Evolutionary conservation across 1,140 invertebrate species (phyloP).

Genomic region (Drosophila jambulina): DNA sequence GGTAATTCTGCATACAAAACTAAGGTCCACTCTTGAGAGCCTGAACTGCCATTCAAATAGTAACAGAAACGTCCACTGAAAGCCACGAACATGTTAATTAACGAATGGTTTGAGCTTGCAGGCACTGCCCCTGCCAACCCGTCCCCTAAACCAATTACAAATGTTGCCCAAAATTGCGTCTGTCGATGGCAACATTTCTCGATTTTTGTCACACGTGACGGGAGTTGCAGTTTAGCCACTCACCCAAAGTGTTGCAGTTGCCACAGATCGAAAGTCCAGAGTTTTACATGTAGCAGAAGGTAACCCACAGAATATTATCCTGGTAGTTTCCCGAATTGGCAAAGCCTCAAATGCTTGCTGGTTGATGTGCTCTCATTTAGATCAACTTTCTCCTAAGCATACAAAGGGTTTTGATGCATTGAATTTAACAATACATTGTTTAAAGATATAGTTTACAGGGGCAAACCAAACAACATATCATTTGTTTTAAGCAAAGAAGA

Average conservation of each 20-base stretch:
- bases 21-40: conserved; percentile 17
- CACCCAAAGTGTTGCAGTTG: conserved; percentile 43
- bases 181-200: conserved; percentile 60
- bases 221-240: conserved; percentile 4
- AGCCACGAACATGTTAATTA: conserved; percentile 69
- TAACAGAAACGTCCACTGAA: neutral
- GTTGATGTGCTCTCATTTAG: neutral
- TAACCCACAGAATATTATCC: conserved; percentile 21
- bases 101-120: conserved; percentile 25
- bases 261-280: conserved; percentile 59
- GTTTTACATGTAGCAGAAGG: conserved; percentile 7
- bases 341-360: neutral
- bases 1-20: neutral
- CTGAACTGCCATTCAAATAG: conserved; percentile 7
- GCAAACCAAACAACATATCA: neutral
- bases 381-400: neutral
- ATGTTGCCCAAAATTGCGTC: conserved; percentile 57
- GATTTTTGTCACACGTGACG: conserved; percentile 64
- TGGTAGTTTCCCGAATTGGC: conserved; percentile 7
- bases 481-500: neutral
- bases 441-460: no score
- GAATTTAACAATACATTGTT: neutral
- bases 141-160: conserved; percentile 68
- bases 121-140: conserved; percentile 13
- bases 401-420: neutral